These are phyloP conservation scores for Cryptophagus acutangulus DNA, from an alignment of 2,888 invertebrate genomes.

Conservation along the genomic window DNA sequence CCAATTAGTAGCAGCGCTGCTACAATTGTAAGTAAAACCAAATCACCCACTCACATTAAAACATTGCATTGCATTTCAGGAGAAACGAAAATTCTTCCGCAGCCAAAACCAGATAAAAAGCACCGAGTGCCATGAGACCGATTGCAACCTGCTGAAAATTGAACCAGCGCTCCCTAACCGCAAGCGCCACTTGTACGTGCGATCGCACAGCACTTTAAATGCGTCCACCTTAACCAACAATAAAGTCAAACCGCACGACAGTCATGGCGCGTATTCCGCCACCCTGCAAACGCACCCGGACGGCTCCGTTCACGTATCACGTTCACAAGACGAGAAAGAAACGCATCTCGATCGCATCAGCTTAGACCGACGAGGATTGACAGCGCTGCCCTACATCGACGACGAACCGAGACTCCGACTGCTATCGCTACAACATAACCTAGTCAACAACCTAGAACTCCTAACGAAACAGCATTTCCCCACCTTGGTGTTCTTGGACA, in stretches of 20 bases:
- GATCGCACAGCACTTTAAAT: slow-evolving; percentile 53
- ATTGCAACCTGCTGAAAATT: slow-evolving; percentile 40
- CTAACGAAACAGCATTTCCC: slow-evolving; percentile 53
- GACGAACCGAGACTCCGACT: slow-evolving; percentile 70
- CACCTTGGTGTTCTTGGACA: slow-evolving; percentile 84
- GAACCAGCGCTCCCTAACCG: slow-evolving; percentile 41
- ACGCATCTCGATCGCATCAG: slow-evolving; percentile 84
- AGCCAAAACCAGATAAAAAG: slow-evolving; percentile 29
- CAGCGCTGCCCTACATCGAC: slow-evolving; percentile 76
- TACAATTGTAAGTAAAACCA: slow-evolving; percentile 37
- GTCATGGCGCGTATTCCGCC: no score
- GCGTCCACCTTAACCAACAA: slow-evolving; percentile 31
- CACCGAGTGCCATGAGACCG: slow-evolving; percentile 28
- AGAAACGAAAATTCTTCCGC: slow-evolving; percentile 37
- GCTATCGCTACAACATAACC: slow-evolving; percentile 88
- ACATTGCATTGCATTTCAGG: slow-evolving; percentile 37
- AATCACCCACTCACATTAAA: no score
- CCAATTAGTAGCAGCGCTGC: slow-evolving; percentile 46
- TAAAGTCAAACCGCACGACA: slow-evolving; percentile 22
- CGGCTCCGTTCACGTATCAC: slow-evolving; percentile 63
- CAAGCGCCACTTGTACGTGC: slow-evolving; percentile 37
- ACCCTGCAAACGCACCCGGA: slow-evolving; percentile 59
- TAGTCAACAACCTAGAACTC: slow-evolving; percentile 71
- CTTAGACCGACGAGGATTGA: slow-evolving; percentile 77
- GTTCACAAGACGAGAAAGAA: slow-evolving; percentile 72